Evolutionary conservation across 2,113 vertebrate genomes (phyloP).

Genomic region (Gallinago media): DNA sequence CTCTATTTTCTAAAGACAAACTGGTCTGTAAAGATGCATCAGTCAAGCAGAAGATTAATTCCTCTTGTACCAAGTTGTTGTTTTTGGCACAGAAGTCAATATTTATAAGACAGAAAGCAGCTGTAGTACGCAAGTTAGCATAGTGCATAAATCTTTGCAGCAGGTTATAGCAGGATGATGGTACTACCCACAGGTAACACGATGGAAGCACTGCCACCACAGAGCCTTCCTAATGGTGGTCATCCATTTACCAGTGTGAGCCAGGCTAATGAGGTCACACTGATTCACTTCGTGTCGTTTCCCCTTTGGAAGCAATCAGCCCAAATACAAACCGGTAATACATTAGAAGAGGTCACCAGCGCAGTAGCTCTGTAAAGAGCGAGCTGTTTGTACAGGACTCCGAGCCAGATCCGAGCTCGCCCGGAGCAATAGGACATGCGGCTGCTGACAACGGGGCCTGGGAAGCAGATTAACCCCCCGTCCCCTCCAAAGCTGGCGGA

Average conservation of each 20-base stretch:
- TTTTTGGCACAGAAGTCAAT: slow-evolving; percentile 63
- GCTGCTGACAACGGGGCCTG: slow-evolving; percentile 44
- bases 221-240: slow-evolving; percentile 58
- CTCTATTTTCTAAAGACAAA: slow-evolving; percentile 66
- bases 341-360: slow-evolving; percentile 66
- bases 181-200: slow-evolving; percentile 60
- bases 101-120: slow-evolving; percentile 65
- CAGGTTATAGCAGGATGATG: slow-evolving; percentile 35
- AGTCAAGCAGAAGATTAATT: slow-evolving; percentile 65
- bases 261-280: slow-evolving; percentile 70
- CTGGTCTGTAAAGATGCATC: slow-evolving; percentile 62
- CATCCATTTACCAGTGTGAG: slow-evolving; percentile 69
- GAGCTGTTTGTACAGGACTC: slow-evolving; percentile 57
- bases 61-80: slow-evolving; percentile 55
- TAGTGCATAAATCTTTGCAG: slow-evolving; percentile 64
- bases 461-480: slow-evolving; percentile 67
- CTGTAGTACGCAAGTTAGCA: slow-evolving; percentile 42
- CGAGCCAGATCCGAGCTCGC: slow-evolving; percentile 7
- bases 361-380: slow-evolving; percentile 36
- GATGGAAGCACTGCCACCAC: slow-evolving; percentile 50
- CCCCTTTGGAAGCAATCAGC: slow-evolving; percentile 61
- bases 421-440: background rate
- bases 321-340: slow-evolving; percentile 58
- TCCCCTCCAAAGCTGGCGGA: background rate
- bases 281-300: slow-evolving; percentile 64